Evolutionary conservation across 2,888 invertebrate species (phyloP).

Genomic region (Eurytoma adleriae): DNA sequence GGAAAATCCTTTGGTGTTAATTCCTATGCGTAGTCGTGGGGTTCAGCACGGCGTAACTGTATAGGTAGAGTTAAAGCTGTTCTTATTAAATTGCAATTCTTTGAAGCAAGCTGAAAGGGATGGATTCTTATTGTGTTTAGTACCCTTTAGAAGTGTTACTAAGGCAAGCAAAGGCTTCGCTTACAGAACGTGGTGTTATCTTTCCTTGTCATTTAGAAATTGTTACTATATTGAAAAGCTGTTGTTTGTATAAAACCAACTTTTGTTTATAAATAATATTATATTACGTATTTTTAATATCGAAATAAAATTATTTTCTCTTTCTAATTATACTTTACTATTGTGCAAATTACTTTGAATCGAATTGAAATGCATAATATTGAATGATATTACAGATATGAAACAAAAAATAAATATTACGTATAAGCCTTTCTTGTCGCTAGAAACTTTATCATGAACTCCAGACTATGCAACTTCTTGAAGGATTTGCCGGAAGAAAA

Average conservation of each 20-base stretch:
- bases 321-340: too few relatives aligned
- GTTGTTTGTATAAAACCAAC: too few relatives aligned
- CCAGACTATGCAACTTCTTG: background rate
- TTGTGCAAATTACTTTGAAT: too few relatives aligned
- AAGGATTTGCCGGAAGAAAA: slow-evolving; percentile 18
- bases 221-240: too few relatives aligned
- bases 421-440: slow-evolving; percentile 28
- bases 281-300: too few relatives aligned
- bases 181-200: too few relatives aligned
- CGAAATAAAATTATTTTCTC: too few relatives aligned
- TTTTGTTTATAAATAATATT: too few relatives aligned
- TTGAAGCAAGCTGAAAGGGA: slow-evolving; percentile 28
- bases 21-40: background rate
- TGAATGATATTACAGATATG: too few relatives aligned
- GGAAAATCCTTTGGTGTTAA: slow-evolving; percentile 19
- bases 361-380: background rate
- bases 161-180: background rate
- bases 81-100: slow-evolving; percentile 29
- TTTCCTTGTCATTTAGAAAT: too few relatives aligned
- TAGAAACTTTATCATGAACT: slow-evolving; percentile 32
- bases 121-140: slow-evolving; percentile 17
- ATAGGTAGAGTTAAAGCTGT: background rate
- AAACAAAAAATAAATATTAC: too few relatives aligned
- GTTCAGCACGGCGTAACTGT: background rate
- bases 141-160: background rate